phyloP scores from a whole-genome alignment of 2,888 invertebrate species.

The Drosophila falleni region DNA sequence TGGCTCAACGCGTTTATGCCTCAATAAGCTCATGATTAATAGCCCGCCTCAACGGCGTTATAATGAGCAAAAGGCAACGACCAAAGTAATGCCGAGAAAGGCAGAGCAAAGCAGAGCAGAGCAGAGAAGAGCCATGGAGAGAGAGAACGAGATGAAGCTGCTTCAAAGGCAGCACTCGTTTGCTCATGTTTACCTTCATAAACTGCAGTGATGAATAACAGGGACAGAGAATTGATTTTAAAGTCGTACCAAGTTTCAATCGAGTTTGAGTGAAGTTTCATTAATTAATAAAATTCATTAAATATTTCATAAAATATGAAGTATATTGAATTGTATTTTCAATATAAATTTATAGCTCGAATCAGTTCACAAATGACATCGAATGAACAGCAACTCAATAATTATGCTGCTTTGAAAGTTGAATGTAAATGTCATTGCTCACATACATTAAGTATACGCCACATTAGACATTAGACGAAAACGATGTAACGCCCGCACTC shows the following conservation, averaged over 20 bases:
- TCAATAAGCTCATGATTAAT: constrained; percentile 84
- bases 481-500: constrained; percentile 40
- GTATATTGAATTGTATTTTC: neutral
- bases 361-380: neutral
- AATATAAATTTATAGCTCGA: neutral
- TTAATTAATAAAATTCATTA: neutral
- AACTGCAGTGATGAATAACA: constrained; percentile 23
- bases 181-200: constrained; percentile 29
- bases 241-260: neutral
- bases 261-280: neutral
- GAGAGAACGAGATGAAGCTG: neutral
- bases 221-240: constrained; percentile 10
- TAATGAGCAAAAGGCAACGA: constrained; percentile 73
- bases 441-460: constrained; percentile 60
- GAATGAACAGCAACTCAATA: constrained; percentile 16
- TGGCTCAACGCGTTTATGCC: constrained; percentile 82
- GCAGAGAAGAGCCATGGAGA: neutral
- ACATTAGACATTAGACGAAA: constrained; percentile 61
- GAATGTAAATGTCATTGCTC: constrained; percentile 30
- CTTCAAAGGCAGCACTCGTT: constrained; percentile 8
- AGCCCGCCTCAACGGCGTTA: constrained; percentile 67
- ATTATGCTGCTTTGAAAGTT: constrained; percentile 25
- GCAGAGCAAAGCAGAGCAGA: constrained; percentile 22
- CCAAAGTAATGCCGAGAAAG: constrained; percentile 38
- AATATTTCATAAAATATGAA: neutral